phyloP scores from a whole-genome alignment of 2,797 vertebrate species.

The Mus spretus region DNA sequence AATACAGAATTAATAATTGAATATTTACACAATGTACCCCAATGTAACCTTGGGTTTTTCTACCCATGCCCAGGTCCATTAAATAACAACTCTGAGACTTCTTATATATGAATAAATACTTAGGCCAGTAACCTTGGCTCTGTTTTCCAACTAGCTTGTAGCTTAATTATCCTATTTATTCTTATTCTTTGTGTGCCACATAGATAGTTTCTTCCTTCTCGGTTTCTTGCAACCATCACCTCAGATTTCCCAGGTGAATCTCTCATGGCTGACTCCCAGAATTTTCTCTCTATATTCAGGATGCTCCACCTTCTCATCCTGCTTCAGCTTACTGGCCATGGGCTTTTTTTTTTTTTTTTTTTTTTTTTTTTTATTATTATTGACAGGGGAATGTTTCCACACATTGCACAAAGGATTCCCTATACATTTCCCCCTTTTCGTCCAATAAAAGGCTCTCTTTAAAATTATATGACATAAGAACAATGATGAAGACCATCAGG shows the following conservation, averaged over 20 bases:
- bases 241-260: not conserved
- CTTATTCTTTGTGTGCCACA: not conserved
- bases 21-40: not conserved
- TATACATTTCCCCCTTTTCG: too few species aligned
- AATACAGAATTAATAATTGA: not conserved
- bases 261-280: not conserved
- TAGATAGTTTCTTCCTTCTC: not conserved
- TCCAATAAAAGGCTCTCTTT: too few species aligned
- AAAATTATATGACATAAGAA: too few species aligned
- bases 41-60: not conserved
- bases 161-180: not conserved
- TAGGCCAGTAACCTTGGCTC: not conserved
- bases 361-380: too few species aligned
- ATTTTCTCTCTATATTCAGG: not conserved
- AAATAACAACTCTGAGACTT: not conserved
- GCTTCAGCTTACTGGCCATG: too few species aligned
- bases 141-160: not conserved
- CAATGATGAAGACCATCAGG: too few species aligned
- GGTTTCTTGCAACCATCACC: not conserved
- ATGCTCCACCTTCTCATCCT: not conserved
- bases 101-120: not conserved
- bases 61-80: not conserved
- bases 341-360: too few species aligned
- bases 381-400: too few species aligned
- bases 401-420: too few species aligned